Evolutionary conservation across 2,888 invertebrate species (phyloP).

Genomic region (Dione vanillae): DNA sequence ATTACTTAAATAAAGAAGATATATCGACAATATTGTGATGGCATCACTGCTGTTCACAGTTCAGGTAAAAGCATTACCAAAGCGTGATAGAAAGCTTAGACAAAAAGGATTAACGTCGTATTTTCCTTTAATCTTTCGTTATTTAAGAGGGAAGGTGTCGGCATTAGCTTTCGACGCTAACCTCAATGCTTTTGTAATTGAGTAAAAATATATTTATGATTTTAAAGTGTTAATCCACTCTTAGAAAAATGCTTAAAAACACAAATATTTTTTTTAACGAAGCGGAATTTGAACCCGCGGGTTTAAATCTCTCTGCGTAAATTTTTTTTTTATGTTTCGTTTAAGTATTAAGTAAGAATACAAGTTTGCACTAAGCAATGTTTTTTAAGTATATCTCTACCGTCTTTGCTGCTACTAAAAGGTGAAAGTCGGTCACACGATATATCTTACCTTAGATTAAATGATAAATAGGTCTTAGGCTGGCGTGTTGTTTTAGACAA

Average conservation of each 20-base stretch:
- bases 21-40: not conserved
- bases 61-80: constrained; percentile 21
- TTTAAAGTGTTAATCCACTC: too few relatives aligned
- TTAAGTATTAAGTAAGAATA: constrained; percentile 8
- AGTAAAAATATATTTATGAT: too few relatives aligned
- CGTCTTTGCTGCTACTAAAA: not conserved
- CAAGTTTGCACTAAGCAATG: not conserved
- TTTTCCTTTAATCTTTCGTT: constrained; percentile 25
- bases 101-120: constrained; percentile 26
- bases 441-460: not conserved
- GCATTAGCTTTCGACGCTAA: constrained; percentile 19
- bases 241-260: too few relatives aligned
- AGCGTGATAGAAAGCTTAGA: too few relatives aligned
- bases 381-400: not conserved
- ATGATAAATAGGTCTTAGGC: not conserved
- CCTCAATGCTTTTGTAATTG: not conserved
- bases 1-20: not conserved
- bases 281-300: too few relatives aligned
- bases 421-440: not conserved
- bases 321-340: too few relatives aligned
- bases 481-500: not conserved
- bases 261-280: too few relatives aligned
- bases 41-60: not conserved
- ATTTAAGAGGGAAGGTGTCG: constrained; percentile 6
- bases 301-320: too few relatives aligned